A percentile compares a stretch with the other conserved stretches of the same genome.
Evolutionary conservation across 2,797 vertebrate species (phyloP).

Genomic region (Tokudaia tokunoshimensis): DNA sequence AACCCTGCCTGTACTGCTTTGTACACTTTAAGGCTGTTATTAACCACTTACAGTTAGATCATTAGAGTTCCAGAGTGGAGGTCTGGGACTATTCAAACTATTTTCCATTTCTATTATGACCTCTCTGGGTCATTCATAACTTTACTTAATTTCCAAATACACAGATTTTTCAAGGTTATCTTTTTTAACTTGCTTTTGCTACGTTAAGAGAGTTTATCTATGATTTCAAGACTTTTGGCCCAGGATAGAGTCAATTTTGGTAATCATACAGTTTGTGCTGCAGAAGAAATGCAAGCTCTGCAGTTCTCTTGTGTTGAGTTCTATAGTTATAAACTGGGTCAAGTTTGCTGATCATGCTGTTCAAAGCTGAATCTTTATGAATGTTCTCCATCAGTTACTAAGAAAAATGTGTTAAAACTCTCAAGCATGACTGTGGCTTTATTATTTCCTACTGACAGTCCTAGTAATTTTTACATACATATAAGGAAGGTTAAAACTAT

Average conservation of each 20-base stretch:
- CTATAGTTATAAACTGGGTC: background rate
- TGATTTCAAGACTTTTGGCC: background rate
- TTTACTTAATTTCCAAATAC: constrained; percentile 27
- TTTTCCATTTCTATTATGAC: background rate
- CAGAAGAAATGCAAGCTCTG: background rate
- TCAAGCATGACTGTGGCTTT: background rate
- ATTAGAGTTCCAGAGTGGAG: background rate
- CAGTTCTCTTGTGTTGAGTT: background rate
- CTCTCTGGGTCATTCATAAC: background rate
- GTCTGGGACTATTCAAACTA: background rate
- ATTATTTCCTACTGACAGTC: constrained; percentile 18
- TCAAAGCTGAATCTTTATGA: constrained; percentile 23
- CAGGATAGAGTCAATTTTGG: constrained; percentile 13
- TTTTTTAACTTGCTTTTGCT: constrained; percentile 46
- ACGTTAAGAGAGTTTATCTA: constrained; percentile 3
- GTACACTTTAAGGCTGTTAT: background rate
- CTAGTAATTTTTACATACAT: background rate
- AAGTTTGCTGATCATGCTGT: background rate
- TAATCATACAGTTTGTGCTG: background rate
- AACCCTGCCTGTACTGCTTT: background rate
- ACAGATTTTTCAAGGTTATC: background rate
- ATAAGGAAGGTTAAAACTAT: background rate
- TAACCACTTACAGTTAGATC: background rate
- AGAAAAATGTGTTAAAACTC: constrained; percentile 28
- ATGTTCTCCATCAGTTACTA: constrained; percentile 23